A percentile compares a stretch with the other conserved stretches of the same genome.
phyloP scores from a whole-genome alignment of 30 jellyfish, hydroid and myxozoan species.

The Phacellophora camtschatica region DNA sequence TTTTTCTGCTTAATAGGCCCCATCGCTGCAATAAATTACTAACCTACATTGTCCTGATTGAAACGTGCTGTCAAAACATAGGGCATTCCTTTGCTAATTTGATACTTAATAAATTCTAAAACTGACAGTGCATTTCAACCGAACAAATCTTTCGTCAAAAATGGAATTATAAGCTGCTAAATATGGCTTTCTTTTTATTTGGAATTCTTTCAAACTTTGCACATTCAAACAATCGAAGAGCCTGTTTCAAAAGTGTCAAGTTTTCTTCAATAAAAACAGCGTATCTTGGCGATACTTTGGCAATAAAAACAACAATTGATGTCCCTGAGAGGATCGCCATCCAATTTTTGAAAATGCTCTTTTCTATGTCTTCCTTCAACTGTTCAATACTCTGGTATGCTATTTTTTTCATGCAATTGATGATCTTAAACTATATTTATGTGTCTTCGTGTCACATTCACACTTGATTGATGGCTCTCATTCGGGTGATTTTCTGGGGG shows the following conservation, averaged over 20 bases:
- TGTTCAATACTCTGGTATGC: slow-evolving; percentile 44
- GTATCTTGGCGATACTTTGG: neutral
- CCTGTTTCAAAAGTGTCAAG: too few species aligned
- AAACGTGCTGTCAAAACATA: slow-evolving; percentile 54
- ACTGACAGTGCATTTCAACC: slow-evolving; percentile 31
- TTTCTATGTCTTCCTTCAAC: slow-evolving; percentile 17
- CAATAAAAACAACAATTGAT: too few species aligned
- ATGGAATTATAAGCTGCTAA: slow-evolving; percentile 36
- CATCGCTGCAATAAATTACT: slow-evolving; percentile 52
- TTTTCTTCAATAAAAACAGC: slow-evolving; percentile 16
- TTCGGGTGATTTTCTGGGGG: slow-evolving; percentile 41
- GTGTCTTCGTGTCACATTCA: slow-evolving; percentile 46
- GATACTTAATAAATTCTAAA: slow-evolving; percentile 26
- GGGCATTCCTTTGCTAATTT: slow-evolving; percentile 9
- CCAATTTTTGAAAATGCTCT: slow-evolving; percentile 31
- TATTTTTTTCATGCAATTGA: slow-evolving; percentile 9
- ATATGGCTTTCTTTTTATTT: slow-evolving; percentile 24
- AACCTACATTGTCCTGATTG: slow-evolving; percentile 56
- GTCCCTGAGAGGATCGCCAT: slow-evolving; percentile 21
- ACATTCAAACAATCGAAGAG: slow-evolving; percentile 37
- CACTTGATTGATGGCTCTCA: slow-evolving; percentile 19
- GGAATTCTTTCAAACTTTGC: slow-evolving; percentile 5
- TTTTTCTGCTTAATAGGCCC: slow-evolving; percentile 48
- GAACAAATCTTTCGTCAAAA: slow-evolving; percentile 11
- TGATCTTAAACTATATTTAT: slow-evolving; percentile 21